Evolutionary conservation across 2,797 vertebrate species (phyloP), one percentile per base, ranked within the genome.

Genomic region (Crocodylus rhombifer): DNA sequence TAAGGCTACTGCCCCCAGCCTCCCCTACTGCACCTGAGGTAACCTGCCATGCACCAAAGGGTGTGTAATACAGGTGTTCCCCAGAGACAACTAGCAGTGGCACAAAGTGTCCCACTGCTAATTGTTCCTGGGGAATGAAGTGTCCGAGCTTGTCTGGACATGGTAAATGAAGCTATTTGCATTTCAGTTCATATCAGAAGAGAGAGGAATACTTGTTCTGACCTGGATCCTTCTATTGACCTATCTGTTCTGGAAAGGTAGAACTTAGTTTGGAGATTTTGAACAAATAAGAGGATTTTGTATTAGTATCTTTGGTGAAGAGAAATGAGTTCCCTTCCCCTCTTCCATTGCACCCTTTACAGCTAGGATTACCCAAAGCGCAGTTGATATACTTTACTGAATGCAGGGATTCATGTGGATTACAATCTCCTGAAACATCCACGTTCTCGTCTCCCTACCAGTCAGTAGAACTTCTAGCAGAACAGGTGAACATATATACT

Each of bases 201-300:
- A 33, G 36, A 77, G 88, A 87, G 21, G 5, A 9, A 23, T 86
- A 69, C 11, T 73, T 5, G 69, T 83, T 14, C 62, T 87, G 36
- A 62, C 28, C 13, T 87, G 67, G 92, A 87, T 91, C 12, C 60
- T 73, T 82, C 21, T 84, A 93, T 89, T 93, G 86, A 81, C 71
- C 92, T 74, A 77, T 36, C 36, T 14, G 33, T 85, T 30, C 65
- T 93, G 56, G 62, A 90, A 95, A 90, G 89, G 76, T 17, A 89
- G 63, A 58, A 28, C 30, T 73, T 30, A 75, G 85, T 26, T 21
- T 90, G 89, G 80, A 80, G 5, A 26, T 92, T 83, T 65, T 78
- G 74, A 87, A 42, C 82, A 65, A 3, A 2, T n/a, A 25, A 28
- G 88, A 81, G 51, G 77, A 56, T 86, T 5, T 42, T 51, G 65